These are phyloP conservation scores for Cryptotermes secundus DNA, from an alignment of 1,140 invertebrate genomes.

Conservation along the genomic window DNA sequence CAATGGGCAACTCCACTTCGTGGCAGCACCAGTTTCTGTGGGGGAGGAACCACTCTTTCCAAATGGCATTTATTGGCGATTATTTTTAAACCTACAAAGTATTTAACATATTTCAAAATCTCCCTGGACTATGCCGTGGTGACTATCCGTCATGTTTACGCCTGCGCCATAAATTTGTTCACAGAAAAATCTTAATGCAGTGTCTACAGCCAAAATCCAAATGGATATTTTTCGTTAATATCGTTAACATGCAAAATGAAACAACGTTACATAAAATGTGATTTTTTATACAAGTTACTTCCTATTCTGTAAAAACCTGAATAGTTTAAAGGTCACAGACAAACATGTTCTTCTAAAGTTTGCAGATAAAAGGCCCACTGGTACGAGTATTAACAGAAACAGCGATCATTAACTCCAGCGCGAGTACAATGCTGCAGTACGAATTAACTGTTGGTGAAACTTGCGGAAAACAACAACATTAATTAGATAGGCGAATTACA, in stretches of 20 bases:
- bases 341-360: not conserved
- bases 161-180: no score
- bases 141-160: no score
- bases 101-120: not conserved
- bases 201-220: no score
- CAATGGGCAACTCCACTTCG: not conserved
- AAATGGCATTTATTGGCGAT: not conserved
- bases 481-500: not conserved
- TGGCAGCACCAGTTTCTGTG: not conserved
- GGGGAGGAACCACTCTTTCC: not conserved
- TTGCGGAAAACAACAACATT: not conserved
- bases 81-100: not conserved
- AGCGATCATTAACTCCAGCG: not conserved
- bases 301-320: no score
- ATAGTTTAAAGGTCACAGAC: no score
- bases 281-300: no score
- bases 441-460: not conserved
- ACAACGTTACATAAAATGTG: no score
- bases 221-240: no score
- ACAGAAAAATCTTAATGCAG: no score
- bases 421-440: not conserved
- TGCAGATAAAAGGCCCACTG: not conserved
- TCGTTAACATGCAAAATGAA: no score
- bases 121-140: no score
- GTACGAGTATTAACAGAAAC: not conserved